Base-by-base conservation (phyloP, 2,888 invertebrate species). In the Hirudinaria manillensis region DNA sequence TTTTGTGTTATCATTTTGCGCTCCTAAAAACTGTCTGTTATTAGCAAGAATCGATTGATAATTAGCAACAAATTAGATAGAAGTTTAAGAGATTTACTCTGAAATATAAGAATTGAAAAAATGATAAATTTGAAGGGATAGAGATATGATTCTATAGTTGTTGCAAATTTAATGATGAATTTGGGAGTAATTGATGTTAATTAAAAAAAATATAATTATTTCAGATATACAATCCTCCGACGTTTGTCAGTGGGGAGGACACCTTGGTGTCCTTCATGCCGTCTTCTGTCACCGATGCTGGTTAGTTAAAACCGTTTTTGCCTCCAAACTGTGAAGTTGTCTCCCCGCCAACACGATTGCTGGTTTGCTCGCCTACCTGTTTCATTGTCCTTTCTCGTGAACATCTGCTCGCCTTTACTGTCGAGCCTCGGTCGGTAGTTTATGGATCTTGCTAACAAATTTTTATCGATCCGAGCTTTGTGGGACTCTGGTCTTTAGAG, bases 221-320 rank as follows among this genome's bases (percentile, higher is more conserved):
- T 29, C 21, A 61, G 61, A 24, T 61, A 27, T 61, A 61, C 24
- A 61, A 61, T 61, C 61, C 61, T 61, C 61, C 61, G 21, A 61
- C 24, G 10, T 61, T 61, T 29, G 24, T 29, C 61, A 61, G 61
- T 29, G 29, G 24, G 1, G 61, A 61, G 7, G 61, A 61, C 24
- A 27, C 61, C 61, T 29, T 61, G 10, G 29, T 29, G 6, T 61
- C 61, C 13, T 61, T 61, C 19, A 61, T 61, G 61, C 29, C 61
- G n/a, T 29, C 61, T 10, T 27, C 61, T 2, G 61, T 10, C 29
- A 45, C 45, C 16, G 45, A 45, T 10, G 45, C 45, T 16, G 45
- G 45, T 45, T 45, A 45, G 45, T 45, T 10, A 45, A 45, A 45
- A 16, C 16, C 16, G 45, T 45, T 45, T 45, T 45, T 45, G 45